These are phyloP conservation scores for Melanotaenia nigrans DNA, from an alignment of 2,797 vertebrate species.

Conservation along the genomic window DNA sequence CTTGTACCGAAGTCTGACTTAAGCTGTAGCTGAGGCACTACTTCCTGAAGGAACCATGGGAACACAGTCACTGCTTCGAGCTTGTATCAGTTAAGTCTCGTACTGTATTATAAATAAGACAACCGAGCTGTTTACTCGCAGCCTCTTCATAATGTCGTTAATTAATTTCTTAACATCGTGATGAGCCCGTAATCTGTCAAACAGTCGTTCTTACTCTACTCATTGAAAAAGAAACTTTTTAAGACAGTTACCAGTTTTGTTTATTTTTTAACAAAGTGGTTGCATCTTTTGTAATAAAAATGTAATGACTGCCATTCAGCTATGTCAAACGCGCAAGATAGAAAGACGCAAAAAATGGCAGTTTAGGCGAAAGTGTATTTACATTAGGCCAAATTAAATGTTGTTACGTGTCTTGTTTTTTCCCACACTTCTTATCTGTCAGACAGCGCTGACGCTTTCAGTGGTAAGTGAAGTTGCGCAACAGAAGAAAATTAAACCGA, in stretches of 20 bases:
- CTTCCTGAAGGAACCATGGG: not conserved
- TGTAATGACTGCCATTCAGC: no score
- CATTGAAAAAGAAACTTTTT: not conserved
- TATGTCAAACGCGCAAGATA: not conserved
- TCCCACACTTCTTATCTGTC: not conserved
- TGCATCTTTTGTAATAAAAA: not conserved
- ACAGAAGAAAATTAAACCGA: not conserved
- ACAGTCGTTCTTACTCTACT: not conserved
- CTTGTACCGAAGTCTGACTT: not conserved
- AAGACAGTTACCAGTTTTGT: not conserved
- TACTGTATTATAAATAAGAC: not conserved
- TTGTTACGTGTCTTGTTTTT: not conserved
- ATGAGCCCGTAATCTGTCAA: no score
- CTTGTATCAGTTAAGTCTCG: not conserved
- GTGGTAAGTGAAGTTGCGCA: not conserved
- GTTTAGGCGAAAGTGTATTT: not conserved
- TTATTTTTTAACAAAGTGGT: not conserved
- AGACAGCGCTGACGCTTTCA: not conserved
- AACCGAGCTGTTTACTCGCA: not conserved
- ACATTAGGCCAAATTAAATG: no score
- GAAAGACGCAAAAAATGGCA: not conserved
- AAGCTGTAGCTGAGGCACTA: not conserved
- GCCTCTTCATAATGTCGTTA: not conserved
- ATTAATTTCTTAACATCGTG: not conserved
- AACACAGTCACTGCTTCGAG: not conserved